Base-by-base conservation (phyloP, 2,797 vertebrate species). In the Lacerta viridis region DNA sequence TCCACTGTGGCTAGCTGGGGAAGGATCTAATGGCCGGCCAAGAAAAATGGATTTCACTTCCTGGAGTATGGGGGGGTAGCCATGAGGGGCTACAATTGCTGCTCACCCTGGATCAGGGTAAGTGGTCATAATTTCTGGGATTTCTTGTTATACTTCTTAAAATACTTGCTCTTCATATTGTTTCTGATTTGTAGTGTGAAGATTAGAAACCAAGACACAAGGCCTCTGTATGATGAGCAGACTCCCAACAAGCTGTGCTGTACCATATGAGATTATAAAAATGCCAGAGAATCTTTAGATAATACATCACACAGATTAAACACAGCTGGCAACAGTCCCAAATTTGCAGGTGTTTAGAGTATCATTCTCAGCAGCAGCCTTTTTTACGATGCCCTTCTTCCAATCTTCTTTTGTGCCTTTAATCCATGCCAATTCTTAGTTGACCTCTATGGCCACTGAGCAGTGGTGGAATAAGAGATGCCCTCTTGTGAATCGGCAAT, bases 241-340 rank as follows among this genome's bases (percentile, higher is more conserved):
- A 7, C 7, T 5, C 20, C n/a, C 33, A n/a, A 80, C 61, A 46
- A 72, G 18, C 33, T 80, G 50, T 80, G 41, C 23, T 83, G 29
- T 68, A 46, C 11, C 33, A 11, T 83, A 29, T 36, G 33, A 76
- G 36, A 71, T 50, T 23, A 76, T 82, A 33, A 87, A 76, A 41
- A 66, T 76, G 61, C 71, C 59, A 66, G 71, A n/a, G 8, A 76
- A 50, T 83, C 41, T 83, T 87, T 25, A 82, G 27, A 8, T 33
- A 43, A 87, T 43, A 87, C 81, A 87, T 82, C 61, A 46, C 8
- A 7, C 36, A 43, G 17, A 46, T 81, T 82, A 76, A 83, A 75
- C 25, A 36, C 27, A 27, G 15, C 17, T 83, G 80, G 87, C 59
- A 88, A 83, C 8, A 15, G 7, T 39, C 80, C 59, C 29, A 76